These are phyloP conservation scores for Pollachius pollachius DNA, from an alignment of 2,113 vertebrate genomes.

Conservation along the genomic window DNA sequence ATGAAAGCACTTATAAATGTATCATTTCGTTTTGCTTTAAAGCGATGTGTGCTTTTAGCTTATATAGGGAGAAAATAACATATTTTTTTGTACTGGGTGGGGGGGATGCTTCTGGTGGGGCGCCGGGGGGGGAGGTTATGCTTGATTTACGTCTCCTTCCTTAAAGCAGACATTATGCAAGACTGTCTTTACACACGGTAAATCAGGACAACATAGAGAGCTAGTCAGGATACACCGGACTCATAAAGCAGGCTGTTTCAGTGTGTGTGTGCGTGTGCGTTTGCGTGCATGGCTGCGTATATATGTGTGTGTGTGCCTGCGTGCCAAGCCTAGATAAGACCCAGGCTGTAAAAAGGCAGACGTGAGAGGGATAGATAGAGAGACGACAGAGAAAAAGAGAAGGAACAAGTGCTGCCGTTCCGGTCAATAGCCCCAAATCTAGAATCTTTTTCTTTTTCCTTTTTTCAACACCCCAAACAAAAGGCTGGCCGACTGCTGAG, in stretches of 20 bases:
- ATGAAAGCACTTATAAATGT: conserved; percentile 71
- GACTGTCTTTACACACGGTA: conserved; percentile 54
- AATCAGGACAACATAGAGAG: conserved; percentile 52
- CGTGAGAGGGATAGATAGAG: conserved; percentile 11
- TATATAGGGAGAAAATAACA: conserved; percentile 43
- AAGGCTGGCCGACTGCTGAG: conserved; percentile 70
- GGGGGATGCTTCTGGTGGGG: too few relatives aligned
- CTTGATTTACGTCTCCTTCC: neutral
- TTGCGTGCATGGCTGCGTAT: conserved; percentile 18
- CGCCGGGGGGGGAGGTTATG: conserved; percentile 38
- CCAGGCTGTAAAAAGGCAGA: conserved; percentile 29
- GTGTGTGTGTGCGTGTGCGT: too few relatives aligned
- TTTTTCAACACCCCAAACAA: conserved; percentile 28
- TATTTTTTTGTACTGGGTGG: conserved; percentile 26
- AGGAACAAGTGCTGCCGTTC: conserved; percentile 28
- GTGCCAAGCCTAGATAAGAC: conserved; percentile 50
- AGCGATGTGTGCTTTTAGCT: conserved; percentile 61
- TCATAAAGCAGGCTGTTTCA: conserved; percentile 31
- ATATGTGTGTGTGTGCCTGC: conserved; percentile 23
- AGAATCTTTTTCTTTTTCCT: conserved; percentile 10
- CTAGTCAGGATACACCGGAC: conserved; percentile 31
- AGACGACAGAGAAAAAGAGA: neutral
- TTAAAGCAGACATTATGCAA: conserved; percentile 61
- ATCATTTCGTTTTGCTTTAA: conserved; percentile 64
- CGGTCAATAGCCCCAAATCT: conserved; percentile 52